These are phyloP conservation scores for Neria commutata DNA, from an alignment of 2,888 invertebrate species.

Conservation along the genomic window DNA sequence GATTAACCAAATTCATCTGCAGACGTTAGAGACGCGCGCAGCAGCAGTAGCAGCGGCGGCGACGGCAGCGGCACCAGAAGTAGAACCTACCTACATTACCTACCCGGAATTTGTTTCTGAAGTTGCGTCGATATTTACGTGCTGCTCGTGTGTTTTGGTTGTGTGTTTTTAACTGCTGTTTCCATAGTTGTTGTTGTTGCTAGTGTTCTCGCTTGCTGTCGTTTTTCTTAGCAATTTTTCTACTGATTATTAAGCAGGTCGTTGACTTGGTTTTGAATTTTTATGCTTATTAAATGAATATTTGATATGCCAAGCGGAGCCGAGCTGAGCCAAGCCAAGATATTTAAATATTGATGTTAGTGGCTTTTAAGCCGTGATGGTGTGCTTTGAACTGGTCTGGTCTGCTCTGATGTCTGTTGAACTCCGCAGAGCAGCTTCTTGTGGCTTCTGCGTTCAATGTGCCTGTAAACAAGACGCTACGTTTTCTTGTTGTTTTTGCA, in stretches of 20 bases:
- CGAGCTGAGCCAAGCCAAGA: neutral
- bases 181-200: neutral
- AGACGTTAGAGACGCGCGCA: too few species aligned
- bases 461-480: too few species aligned
- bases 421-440: too few species aligned
- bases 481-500: too few species aligned
- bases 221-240: constrained; percentile 38
- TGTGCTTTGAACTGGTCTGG: too few species aligned
- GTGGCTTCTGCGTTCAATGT: too few species aligned
- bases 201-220: too few species aligned
- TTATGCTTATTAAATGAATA: constrained; percentile 57
- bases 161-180: constrained; percentile 27
- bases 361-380: neutral
- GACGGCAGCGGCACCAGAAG: too few species aligned
- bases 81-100: too few species aligned
- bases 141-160: constrained; percentile 10
- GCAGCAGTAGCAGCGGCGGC: too few species aligned
- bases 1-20: neutral
- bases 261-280: constrained; percentile 48
- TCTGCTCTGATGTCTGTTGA: too few species aligned
- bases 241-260: constrained; percentile 45
- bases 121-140: constrained; percentile 1
- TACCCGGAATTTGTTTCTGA: constrained; percentile 26
- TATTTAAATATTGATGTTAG: neutral
- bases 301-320: constrained; percentile 54